phyloP scores from a whole-genome alignment of 1,140 invertebrate species.

The Drosophila arawakana region DNA sequence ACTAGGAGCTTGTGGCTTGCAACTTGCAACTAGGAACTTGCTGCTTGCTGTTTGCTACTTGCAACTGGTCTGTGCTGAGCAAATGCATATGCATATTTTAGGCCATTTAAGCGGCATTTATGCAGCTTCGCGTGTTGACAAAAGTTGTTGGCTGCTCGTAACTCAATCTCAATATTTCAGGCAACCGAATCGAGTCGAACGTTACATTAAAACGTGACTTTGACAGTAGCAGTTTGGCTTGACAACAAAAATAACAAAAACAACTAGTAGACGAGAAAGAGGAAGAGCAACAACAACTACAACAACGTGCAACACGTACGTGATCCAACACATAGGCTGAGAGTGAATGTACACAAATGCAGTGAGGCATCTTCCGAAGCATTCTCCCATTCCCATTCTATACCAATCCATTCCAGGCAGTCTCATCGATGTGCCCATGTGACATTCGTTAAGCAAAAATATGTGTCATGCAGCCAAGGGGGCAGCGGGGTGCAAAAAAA shows the following conservation, averaged over 20 bases:
- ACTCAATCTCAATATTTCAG: constrained; percentile 81
- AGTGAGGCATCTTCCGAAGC: constrained; percentile 36
- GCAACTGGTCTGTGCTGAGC: constrained; percentile 26
- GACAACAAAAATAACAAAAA: constrained; percentile 49
- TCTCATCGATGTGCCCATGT: constrained; percentile 48
- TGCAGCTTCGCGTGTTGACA: constrained; percentile 81
- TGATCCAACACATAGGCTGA: constrained; percentile 54
- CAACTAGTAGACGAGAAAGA: constrained; percentile 7
- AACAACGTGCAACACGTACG: constrained; percentile 35
- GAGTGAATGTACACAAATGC: constrained; percentile 43
- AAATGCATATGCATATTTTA: constrained; percentile 81
- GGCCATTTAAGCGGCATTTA: constrained; percentile 81
- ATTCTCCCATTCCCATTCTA: constrained; percentile 12
- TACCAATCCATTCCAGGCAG: constrained; percentile 29
- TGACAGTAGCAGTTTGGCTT: constrained; percentile 78
- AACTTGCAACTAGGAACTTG: constrained; percentile 39
- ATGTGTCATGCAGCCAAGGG: constrained; percentile 63
- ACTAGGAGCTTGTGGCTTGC: constrained; percentile 43
- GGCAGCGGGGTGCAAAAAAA: constrained; percentile 6
- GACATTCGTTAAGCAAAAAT: constrained; percentile 79
- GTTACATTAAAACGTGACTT: constrained; percentile 81
- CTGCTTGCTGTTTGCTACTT: constrained; percentile 18
- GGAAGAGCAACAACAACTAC: constrained; percentile 24
- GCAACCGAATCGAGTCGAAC: constrained; percentile 53
- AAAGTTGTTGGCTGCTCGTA: constrained; percentile 81